Evolutionary conservation across 2,113 vertebrate genomes (phyloP).

Genomic region (Bujurquina vittata): DNA sequence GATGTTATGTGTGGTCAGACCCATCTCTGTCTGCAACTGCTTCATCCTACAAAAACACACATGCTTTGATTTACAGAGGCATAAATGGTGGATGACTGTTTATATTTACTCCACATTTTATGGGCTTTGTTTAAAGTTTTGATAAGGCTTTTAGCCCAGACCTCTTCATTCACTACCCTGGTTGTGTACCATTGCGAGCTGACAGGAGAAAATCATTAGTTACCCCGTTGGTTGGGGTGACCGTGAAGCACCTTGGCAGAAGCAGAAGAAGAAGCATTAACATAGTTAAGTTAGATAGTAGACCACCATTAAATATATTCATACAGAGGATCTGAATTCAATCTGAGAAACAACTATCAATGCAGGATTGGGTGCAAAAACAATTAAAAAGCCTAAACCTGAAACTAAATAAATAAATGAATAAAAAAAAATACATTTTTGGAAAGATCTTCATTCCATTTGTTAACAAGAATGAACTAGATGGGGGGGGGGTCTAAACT

Average conservation of each 20-base stretch:
- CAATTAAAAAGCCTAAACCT: not conserved
- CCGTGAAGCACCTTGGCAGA: slow-evolving; percentile 44
- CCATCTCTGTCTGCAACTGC: slow-evolving; percentile 25
- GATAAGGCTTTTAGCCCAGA: slow-evolving; percentile 53
- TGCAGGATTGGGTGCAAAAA: not conserved
- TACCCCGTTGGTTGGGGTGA: slow-evolving; percentile 32
- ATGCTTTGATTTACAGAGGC: slow-evolving; percentile 59
- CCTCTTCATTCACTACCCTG: slow-evolving; percentile 39
- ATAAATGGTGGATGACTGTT: slow-evolving; percentile 57
- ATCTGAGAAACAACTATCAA: slow-evolving; percentile 53
- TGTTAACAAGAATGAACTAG: not conserved
- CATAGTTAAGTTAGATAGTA: slow-evolving; percentile 41
- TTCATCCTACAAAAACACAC: slow-evolving; percentile 36
- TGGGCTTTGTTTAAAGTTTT: slow-evolving; percentile 52
- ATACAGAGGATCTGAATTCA: slow-evolving; percentile 19
- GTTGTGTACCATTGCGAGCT: slow-evolving; percentile 21
- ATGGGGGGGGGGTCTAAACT: not conserved
- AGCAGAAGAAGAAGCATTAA: slow-evolving; percentile 50
- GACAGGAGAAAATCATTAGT: slow-evolving; percentile 59
- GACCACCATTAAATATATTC: slow-evolving; percentile 58
- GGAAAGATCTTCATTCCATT: not conserved
- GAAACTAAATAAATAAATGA: no score
- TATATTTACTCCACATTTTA: slow-evolving; percentile 62
- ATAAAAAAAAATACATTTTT: not conserved
- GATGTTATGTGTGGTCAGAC: slow-evolving; percentile 47